Percentiles rank a stretch among this genome's conserved stretches.
Evolutionary conservation across 2,113 vertebrate genomes (phyloP).

Genomic region (Gymnobelideus leadbeateri): DNA sequence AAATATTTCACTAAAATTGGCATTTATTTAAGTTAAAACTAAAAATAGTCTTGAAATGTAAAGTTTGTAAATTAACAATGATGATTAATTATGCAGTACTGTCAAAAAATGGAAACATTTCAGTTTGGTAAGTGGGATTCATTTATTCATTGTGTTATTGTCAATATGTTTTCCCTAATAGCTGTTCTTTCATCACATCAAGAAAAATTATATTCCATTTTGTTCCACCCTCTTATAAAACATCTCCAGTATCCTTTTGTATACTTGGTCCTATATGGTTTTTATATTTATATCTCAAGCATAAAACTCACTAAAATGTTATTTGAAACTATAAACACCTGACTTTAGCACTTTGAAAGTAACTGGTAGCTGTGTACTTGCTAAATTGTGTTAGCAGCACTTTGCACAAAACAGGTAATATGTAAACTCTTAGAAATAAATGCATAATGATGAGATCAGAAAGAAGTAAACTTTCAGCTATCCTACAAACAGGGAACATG

Average conservation of each 20-base stretch:
- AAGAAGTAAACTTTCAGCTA: background rate
- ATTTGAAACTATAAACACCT: background rate
- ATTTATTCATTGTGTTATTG: slow-evolving; percentile 22
- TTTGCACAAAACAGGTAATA: background rate
- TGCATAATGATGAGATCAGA: background rate
- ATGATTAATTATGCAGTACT: slow-evolving; percentile 27
- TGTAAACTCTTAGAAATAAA: background rate
- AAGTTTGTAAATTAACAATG: slow-evolving; percentile 29
- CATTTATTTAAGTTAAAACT: background rate
- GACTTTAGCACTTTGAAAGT: background rate
- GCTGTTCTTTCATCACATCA: background rate
- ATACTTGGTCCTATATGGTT: background rate
- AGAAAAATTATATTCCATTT: slow-evolving; percentile 46
- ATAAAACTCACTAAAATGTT: background rate
- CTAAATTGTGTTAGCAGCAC: background rate
- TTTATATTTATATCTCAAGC: background rate
- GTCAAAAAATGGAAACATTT: slow-evolving; percentile 26
- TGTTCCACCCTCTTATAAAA: slow-evolving; percentile 42
- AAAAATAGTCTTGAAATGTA: slow-evolving; percentile 29
- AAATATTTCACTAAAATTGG: background rate
- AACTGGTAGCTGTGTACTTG: background rate
- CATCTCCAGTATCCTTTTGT: background rate
- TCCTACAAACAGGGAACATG: background rate
- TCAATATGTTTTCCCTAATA: slow-evolving; percentile 39
- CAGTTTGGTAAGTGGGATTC: slow-evolving; percentile 8